Evolutionary conservation across 2,797 vertebrate species (phyloP), one percentile per base, ranked within the genome.

Genomic region (Sebastes reedi): DNA sequence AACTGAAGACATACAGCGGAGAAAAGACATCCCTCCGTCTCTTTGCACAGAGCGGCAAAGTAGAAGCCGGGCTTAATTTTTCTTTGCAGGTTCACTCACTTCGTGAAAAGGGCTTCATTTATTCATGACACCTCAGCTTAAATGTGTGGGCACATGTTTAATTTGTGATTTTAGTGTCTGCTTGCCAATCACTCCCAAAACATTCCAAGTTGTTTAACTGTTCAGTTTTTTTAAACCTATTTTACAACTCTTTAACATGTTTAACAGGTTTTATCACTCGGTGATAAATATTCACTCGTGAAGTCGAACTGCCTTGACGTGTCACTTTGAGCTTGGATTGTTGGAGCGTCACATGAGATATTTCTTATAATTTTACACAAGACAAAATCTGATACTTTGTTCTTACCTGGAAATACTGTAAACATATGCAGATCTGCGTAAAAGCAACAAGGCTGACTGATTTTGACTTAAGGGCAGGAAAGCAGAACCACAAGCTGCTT

Each of bases 21-120:
- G 67, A 81, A 36, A 72, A 55, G n/a, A 70, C 56, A 29, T 82
- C 58, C 56, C 27, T 54, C 54, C 25, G 54, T 77, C 58, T 54
- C 50, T 60, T 58, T 68, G 36, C 65, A 62, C 68, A 39, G 27
- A 58, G 32, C 10, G 2, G 61, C 36, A 50, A 30, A 72, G 71
- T 1, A 24, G 32, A 54, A 71, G 24, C 10, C 67, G 9, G 52
- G 8, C 50, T 80, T 75, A 9, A 75, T 83, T 65, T 72, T 30
- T 64, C 69, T 80, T 79, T 68, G 32, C 79, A 66, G 25, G 66
- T 58, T 65, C 8, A 39, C n/a, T 76, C 55, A 7, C 16, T 62
- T 46, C 9, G 29, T 25, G 42, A 61, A 66, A 79, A 22, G 1
- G 9, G 4, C 0, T 67, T 71, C 3, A 65, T 52, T 76, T 71